Base-by-base conservation (phyloP, 30 jellyfish, hydroid and myxozoan genomes). In the Mastigias papua region DNA sequence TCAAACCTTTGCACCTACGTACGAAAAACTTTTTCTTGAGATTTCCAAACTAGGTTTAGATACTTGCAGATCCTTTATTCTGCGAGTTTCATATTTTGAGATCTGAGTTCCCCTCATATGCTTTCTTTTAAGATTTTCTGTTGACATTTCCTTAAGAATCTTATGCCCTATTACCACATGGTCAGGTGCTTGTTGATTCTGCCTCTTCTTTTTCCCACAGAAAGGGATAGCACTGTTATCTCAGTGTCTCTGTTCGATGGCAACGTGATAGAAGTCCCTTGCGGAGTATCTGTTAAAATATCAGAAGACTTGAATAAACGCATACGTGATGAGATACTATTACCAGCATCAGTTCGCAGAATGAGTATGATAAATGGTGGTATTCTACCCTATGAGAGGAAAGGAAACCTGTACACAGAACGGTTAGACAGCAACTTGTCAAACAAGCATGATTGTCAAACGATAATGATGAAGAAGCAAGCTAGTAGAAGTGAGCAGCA, bases 271-370 rank as follows among this genome's bases (percentile, higher is more conserved):
- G 80, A 68, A 7, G 80, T 68, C 30, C 58, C 80, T 7, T 68
- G 80, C 51, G 80, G 80, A 22, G 10, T 31, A 13, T 68, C 80
- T 7, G 80, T 68, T 6, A 68, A 68, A 68, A 68, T 68, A 10
- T 68, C 80, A 20, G 80, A 68, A 31, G 60, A 31, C 17, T n/a
- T 68, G 61, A 68, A 68, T 28, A 17, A 35, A 60, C 80, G 80
- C 1, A 31, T 68, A 1, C 80, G 80, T n/a, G 33, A 46, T 68
- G 80, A 68, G 58, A 28, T 68, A 27, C 26, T 26, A 25, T 37
- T 68, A 68, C 80, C 80, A 20, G 80, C 27, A 68, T 68, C 80
- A 29, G 25, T 31, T 1, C 51, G 80, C n/a, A 68, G 51, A 28
- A 68, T 21, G 20, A 11, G 25, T 51, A 51, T 51, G 67, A 20